Evolutionary conservation across 1,140 invertebrate genomes (phyloP).

Genomic region (Leptopilina clavipes): DNA sequence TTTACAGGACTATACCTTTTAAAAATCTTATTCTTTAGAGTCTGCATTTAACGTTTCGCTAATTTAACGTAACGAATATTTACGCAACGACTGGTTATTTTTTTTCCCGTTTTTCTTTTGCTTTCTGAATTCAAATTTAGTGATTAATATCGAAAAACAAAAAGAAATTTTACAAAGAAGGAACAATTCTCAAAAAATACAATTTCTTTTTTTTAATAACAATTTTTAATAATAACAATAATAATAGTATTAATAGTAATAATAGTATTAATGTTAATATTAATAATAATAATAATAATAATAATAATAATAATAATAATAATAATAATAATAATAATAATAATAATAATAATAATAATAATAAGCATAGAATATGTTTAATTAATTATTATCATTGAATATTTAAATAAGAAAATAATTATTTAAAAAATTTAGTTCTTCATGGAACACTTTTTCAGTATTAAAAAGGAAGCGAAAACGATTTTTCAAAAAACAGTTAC

Average conservation of each 20-base stretch:
- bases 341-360: no score
- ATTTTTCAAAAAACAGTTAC: neutral
- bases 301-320: no score
- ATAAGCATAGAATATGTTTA: no score
- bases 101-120: neutral
- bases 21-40: constrained; percentile 7
- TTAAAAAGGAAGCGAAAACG: neutral
- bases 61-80: constrained; percentile 44
- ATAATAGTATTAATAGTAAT: no score
- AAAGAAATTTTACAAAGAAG: neutral
- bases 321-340: no score
- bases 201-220: neutral
- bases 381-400: no score
- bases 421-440: neutral
- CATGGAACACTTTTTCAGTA: neutral
- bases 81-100: constrained; percentile 14
- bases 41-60: constrained; percentile 53
- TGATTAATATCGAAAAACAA: no score
- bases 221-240: no score
- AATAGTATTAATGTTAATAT: no score
- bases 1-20: constrained; percentile 44
- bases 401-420: no score
- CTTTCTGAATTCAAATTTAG: neutral
- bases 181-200: neutral
- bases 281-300: no score